Evolutionary conservation across 2,888 invertebrate genomes (phyloP), one percentile per base, ranked within the genome.

Genomic region (Meteorus cinctellus): DNA sequence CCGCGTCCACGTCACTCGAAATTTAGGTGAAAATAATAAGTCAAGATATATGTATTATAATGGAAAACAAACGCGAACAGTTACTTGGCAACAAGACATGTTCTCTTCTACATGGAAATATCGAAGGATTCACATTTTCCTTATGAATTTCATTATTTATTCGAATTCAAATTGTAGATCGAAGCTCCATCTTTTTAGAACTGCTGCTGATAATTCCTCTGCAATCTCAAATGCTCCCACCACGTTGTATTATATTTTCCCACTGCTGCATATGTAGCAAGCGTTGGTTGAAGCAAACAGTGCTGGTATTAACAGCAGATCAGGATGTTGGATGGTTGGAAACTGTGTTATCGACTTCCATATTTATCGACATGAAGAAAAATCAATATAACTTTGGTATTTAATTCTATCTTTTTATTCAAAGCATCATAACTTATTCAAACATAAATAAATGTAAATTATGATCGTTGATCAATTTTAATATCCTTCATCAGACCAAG

Each of bases 401-500:
- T 31, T 12, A 16, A 66, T 12, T 62, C 48, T 29, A 34, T 29
- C 1, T 10, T 31, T 24, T 51, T 68, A 27, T 16, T 14, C 14
- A 31, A 24, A 14, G 6, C 59, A 29, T 31, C 67, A 65, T 36
- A 59, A 27, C 16, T 66, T 4, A 48, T 36, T 71, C 51, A 63
- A 27, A n/a, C n/a, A 16, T 31, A 34, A 12, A 72, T 48, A 19
- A 68, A 29, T 48, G 62, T 74, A 34, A 14, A 2, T 27, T 14
- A 34, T 71, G 5, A n/a, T 60, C 76, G 81, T 79, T 41, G 12
- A 36, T 36, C 6, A 65, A 19, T 34, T 65, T 65, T 2, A 86
- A 66, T 96, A 96, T 69, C 96, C 96, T 82, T 97, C 97, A 91
- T 98, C 94, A 77, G 95, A 95, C 87, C 94, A 95, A 77, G 95